Base-by-base conservation (phyloP, 2,113 vertebrate genomes). In the Beaufortia kweichowensis region DNA sequence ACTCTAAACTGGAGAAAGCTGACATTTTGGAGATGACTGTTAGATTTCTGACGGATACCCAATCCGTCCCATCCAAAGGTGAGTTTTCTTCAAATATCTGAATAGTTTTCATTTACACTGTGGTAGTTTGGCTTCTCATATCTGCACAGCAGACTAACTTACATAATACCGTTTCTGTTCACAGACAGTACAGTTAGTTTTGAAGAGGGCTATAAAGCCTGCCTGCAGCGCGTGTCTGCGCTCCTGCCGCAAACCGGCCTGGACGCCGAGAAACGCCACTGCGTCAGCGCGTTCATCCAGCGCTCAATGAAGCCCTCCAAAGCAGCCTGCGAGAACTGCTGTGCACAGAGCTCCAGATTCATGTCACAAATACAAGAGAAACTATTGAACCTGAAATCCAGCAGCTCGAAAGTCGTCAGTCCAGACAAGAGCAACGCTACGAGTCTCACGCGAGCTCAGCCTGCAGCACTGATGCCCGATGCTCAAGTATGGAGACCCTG, bases 1-100 rank as follows among this genome's bases (percentile, higher is more conserved):
- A 88, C 83, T 95, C 94, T 24, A 96, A 95, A 67, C 88, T 96
- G 77, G 95, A 97, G 85, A 96, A 97, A 86, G 95, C 95, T 0
- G 95, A 95, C 74, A 92, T 96, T 79, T 90, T 96, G 80, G 95
- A 97, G 84, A 95, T 95, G 95, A 95, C 95, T 0, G 94, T 96
- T n/a, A 90, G 91, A 35, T 95, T 95, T 84, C 93, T 97, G 33
- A 89, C 86, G 82, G 93, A 94, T 41, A 85, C 93, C 39, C 93
- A 92, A 0, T 83, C 83, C 1, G 41, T 86, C 14, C 80, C 87
- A 0, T 77, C 80, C 39, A 89, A 92, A 87, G 73, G 95, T 96
- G 79, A 89, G 90, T 85, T 33, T 61, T 66, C 0, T 60, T 62
- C 48, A 9, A 48, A 23, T 35, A 24, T 3, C 0, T 15, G 56